Evolutionary conservation across 2,797 vertebrate genomes (phyloP).

Genomic region (Coilia nasus): DNA sequence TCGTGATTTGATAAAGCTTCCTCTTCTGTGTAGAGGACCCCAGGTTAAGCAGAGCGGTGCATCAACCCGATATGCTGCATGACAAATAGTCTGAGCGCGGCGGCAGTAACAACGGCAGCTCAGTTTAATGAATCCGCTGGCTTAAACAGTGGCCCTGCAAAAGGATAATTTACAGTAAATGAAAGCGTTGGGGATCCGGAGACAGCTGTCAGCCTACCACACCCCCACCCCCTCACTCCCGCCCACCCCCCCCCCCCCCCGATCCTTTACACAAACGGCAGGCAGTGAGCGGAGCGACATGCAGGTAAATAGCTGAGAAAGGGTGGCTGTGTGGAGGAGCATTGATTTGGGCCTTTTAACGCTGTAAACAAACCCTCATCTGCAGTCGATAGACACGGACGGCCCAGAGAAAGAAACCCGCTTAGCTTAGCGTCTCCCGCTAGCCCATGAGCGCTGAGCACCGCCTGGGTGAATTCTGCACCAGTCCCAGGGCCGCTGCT

Average conservation of each 20-base stretch:
- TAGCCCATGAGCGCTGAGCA: background rate
- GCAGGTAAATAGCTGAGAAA: slow-evolving; percentile 64
- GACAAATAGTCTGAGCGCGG: too few species aligned
- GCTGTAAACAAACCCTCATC: slow-evolving; percentile 68
- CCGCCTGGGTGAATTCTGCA: slow-evolving; percentile 78
- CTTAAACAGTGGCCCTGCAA: background rate
- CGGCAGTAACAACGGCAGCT: background rate
- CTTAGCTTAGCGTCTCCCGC: slow-evolving; percentile 55
- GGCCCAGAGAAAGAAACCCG: slow-evolving; percentile 77
- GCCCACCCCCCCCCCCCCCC: too few species aligned
- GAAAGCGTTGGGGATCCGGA: background rate
- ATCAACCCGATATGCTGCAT: too few species aligned
- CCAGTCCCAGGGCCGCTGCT: slow-evolving; percentile 69
- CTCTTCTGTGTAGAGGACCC: background rate
- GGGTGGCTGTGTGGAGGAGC: slow-evolving; percentile 57
- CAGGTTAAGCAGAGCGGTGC: background rate
- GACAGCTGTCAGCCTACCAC: background rate
- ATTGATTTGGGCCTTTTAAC: slow-evolving; percentile 76
- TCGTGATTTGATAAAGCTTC: background rate
- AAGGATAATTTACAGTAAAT: background rate
- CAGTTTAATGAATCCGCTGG: background rate
- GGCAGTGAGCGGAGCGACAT: slow-evolving; percentile 55
- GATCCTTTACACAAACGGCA: too few species aligned
- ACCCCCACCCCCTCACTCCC: too few species aligned
- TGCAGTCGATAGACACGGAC: slow-evolving; percentile 75